Conservation (phyloP, 2,888 invertebrate species). For the Chalcis sispes region DNA sequence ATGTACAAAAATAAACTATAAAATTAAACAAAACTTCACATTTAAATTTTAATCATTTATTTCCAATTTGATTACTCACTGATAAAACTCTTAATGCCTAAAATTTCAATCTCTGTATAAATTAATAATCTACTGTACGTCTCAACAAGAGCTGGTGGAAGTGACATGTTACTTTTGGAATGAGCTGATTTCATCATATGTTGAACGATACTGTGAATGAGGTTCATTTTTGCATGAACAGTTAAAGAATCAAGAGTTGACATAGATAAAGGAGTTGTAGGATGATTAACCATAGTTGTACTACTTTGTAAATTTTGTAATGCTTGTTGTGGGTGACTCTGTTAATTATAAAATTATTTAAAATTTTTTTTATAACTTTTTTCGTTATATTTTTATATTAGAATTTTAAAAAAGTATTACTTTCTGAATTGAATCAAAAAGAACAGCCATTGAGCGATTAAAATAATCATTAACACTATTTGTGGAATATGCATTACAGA, state of each 20-base stretch:
- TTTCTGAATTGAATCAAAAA: slow-evolving; percentile 90
- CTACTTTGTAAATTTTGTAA: slow-evolving; percentile 77
- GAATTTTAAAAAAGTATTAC: slow-evolving; percentile 54
- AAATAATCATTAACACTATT: slow-evolving; percentile 89
- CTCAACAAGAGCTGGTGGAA: slow-evolving; percentile 95
- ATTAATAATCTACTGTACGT: slow-evolving; percentile 95
- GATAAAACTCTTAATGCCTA: slow-evolving; percentile 97
- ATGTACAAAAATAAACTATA: slow-evolving; percentile 12
- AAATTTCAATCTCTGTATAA: slow-evolving; percentile 96
- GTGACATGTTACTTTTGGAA: slow-evolving; percentile 88
- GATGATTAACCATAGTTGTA: slow-evolving; percentile 78
- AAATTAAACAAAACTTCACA: not conserved
- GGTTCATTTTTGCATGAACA: slow-evolving; percentile 96
- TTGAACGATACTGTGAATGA: slow-evolving; percentile 89
- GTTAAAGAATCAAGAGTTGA: slow-evolving; percentile 94
- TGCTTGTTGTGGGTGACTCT: slow-evolving; percentile 76
- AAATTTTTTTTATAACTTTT: slow-evolving; percentile 12
- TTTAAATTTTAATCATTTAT: not conserved
- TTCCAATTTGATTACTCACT: slow-evolving; percentile 42
- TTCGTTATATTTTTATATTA: not conserved
- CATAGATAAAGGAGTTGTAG: slow-evolving; percentile 93
- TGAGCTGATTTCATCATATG: slow-evolving; percentile 94
- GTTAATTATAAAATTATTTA: slow-evolving; percentile 9
- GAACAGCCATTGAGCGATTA: slow-evolving; percentile 92
- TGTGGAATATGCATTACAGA: slow-evolving; percentile 97